Conservation (phyloP, 2,113 vertebrate genomes). For the Pomatorhinus ruficollis region DNA sequence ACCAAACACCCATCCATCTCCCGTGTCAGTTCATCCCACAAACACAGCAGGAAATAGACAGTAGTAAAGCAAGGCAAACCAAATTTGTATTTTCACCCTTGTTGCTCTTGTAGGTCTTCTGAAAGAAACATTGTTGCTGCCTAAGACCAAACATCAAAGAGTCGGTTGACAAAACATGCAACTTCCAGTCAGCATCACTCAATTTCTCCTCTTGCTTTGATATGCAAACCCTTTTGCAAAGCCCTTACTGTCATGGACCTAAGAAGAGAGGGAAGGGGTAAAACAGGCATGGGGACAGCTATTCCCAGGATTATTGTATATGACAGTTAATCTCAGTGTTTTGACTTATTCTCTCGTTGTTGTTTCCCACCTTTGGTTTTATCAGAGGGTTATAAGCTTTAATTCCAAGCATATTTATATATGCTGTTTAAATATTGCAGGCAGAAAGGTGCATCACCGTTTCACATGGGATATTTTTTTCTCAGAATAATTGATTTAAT, state of each 20-base stretch:
- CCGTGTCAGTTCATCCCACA: neutral
- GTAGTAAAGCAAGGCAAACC: neutral
- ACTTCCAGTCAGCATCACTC: neutral
- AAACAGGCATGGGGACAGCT: neutral
- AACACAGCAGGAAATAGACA: neutral
- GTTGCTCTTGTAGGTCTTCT: neutral
- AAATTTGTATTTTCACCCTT: neutral
- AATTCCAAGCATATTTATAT: neutral
- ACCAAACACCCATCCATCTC: neutral
- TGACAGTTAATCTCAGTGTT: neutral
- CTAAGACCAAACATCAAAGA: neutral
- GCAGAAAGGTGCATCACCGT: neutral
- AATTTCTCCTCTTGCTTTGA: neutral
- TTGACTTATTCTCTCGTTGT: neutral
- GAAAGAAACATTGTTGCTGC: neutral
- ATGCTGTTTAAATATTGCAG: neutral
- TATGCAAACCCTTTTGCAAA: neutral
- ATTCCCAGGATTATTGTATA: neutral
- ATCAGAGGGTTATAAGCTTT: neutral
- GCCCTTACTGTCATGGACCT: neutral
- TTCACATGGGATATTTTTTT: neutral
- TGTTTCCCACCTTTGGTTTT: neutral
- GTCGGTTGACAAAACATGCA: neutral
- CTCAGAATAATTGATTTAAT: neutral
- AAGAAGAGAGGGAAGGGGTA: neutral